phyloP scores from a whole-genome alignment of 2,113 vertebrate species.

The Austrofundulus limnaeus region DNA sequence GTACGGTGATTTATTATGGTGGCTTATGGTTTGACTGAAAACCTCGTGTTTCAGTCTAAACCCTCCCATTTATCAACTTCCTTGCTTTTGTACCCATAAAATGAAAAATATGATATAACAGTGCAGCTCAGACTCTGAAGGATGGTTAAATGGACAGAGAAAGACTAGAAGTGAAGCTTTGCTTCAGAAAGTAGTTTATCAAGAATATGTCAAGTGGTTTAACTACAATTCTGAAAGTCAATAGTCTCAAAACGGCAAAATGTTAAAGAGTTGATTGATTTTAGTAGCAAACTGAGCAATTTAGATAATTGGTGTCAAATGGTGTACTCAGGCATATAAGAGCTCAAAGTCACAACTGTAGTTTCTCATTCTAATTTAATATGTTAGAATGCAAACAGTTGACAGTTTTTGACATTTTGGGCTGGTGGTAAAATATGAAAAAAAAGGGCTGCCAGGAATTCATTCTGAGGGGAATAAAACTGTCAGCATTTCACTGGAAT shows the following conservation, averaged over 20 bases:
- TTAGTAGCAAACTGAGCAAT: not conserved
- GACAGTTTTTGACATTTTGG: not conserved
- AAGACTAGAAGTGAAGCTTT: not conserved
- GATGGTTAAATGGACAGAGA: not conserved
- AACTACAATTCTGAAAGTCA: too few species aligned
- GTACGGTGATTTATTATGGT: conserved; percentile 36
- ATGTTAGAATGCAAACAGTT: not conserved
- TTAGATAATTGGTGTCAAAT: too few species aligned
- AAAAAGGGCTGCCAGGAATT: not conserved
- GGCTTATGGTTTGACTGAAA: conserved; percentile 22
- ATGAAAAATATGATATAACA: conserved; percentile 12
- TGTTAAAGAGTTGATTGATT: not conserved
- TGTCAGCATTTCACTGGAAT: not conserved
- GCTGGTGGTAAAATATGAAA: not conserved
- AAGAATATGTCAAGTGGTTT: not conserved
- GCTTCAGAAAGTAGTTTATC: not conserved
- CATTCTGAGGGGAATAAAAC: not conserved
- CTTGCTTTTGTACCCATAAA: conserved; percentile 11
- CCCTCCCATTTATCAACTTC: conserved; percentile 6
- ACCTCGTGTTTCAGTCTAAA: conserved; percentile 21
- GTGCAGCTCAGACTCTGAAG: conserved; percentile 16
- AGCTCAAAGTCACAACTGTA: not conserved
- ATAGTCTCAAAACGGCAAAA: too few species aligned
- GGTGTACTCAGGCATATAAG: too few species aligned
- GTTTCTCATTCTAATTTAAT: not conserved